Percentiles rank a stretch among this genome's conserved stretches.
Evolutionary conservation across 2,113 vertebrate genomes (phyloP).

Genomic region (Drymodes brunneopygia): DNA sequence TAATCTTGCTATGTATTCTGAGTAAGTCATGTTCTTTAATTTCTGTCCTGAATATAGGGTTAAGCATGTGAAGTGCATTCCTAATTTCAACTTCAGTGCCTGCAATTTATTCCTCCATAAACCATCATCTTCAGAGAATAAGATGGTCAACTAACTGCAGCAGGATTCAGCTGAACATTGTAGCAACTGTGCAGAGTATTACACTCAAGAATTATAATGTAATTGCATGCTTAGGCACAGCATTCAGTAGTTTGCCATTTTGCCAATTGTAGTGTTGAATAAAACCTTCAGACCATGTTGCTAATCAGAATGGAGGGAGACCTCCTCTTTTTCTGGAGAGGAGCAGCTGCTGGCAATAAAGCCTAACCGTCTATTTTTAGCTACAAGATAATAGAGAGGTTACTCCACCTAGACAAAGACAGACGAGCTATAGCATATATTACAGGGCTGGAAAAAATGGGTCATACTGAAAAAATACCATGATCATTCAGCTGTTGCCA

Average conservation of each 20-base stretch:
- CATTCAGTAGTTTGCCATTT: neutral
- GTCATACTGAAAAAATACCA: neutral
- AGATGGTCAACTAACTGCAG: neutral
- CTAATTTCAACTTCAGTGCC: neutral
- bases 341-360: slow-evolving; percentile 27
- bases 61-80: neutral
- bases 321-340: neutral
- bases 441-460: neutral
- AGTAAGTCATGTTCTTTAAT: neutral
- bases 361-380: neutral
- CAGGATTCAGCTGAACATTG: neutral
- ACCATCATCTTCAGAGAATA: neutral
- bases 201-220: neutral
- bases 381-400: neutral
- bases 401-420: neutral
- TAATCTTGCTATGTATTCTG: neutral
- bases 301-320: slow-evolving; percentile 9
- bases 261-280: neutral
- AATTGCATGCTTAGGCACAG: neutral
- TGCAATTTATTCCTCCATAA: neutral
- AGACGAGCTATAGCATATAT: neutral
- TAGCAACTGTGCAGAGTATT: neutral
- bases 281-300: neutral
- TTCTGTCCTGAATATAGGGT: neutral
- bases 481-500: neutral